Evolutionary conservation across 2,888 invertebrate genomes (phyloP), one percentile per base, ranked within the genome.

Genomic region (Carcina quercana): DNA sequence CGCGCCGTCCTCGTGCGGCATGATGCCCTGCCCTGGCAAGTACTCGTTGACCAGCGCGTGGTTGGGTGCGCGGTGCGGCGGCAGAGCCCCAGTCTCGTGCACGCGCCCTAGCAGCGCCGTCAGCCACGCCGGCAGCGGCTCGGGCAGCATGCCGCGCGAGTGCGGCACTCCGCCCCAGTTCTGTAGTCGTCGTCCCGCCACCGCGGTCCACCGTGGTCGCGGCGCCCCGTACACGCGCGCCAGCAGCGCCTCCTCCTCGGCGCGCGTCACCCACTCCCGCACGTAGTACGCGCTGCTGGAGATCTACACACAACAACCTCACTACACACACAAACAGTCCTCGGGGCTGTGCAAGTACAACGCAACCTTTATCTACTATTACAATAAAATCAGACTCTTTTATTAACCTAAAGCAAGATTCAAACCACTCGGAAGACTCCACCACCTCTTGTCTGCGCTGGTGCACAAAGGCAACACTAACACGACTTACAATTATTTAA

Each of bases 151-250:
- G 35, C 96, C 97, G 57, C 95, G 96, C 10, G 87, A 88, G 64
- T 96, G 96, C 1, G 98, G 97, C 34, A 97, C 83, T 0, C 98
- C 98, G 13, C 98, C 98, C 90, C 98, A 99, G 70, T 98, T 98
- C 65, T 98, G 97, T n/a, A 99, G 85, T 41, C 97, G 87, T 43
- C 98, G 87, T 62, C 96, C 92, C 12, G 92, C 89, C 22, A 99
- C 84, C 59, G 93, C 93, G 1, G 96, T 96, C 99, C 99, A 99
- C 76, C 97, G 97, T 5, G 98, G 97, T 53, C 89, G 93, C 60
- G 98, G 98, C 6, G 91, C 90, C 21, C 84, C 75, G 55, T 94
- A 90, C 13, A 98, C 89, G 46, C 90, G 86, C 19, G 88, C 85
- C 27, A 96, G 56, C 39, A 98, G 87, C 13, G 85, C 67, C 30